Base-by-base conservation (phyloP, 2,888 invertebrate genomes). In the Nesidiocoris tenuis region DNA sequence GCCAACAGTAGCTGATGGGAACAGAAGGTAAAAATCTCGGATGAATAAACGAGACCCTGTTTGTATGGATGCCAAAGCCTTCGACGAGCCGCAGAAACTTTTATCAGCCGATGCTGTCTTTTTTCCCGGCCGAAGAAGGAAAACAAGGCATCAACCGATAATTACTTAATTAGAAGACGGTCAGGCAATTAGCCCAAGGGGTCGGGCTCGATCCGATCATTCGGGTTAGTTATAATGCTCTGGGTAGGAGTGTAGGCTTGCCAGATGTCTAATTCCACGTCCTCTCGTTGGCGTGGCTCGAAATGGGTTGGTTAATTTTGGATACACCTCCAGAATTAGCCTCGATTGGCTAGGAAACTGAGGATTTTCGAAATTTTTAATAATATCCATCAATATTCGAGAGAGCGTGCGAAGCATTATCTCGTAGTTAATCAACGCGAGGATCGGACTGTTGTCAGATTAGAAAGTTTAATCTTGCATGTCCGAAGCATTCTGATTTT, bases 161-260 rank as follows among this genome's bases (percentile, higher is more conserved):
- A 72, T 72, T 72, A 72, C 72, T 72, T 72, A 72, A 72, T 72
- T 72, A 72, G 72, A 72, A 57, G 61, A n/a, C 17, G 61, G 19
- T 12, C 61, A 21, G n/a, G 72, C 72, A 72, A 72, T 72, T 72
- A 61, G 72, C 61, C 12, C 17, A 2, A 22, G 17, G 17, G 59
- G 59, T 19, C 7, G 39, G 17, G 39, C 39, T 39, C 17, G 64
- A 2, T 64, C 24, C n/a, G 68, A 70, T 70, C 67, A 67, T 56
- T 67, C 70, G 39, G 39, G 70, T 70, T 70, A 70, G 57, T 70
- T 70, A 70, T 70, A 22, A 70, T 59, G 24, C 19, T 39, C 39
- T 39, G 39, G 39, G 5, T 39, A 7, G 12, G 39, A n/a, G 39
- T 7, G 39, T 12, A 39, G 39, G 39, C 39, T 39, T 39, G 39